A percentile compares a stretch with the other conserved stretches of the same genome.
phyloP scores from a whole-genome alignment of 2,797 vertebrate genomes.

The Prionace glauca region DNA sequence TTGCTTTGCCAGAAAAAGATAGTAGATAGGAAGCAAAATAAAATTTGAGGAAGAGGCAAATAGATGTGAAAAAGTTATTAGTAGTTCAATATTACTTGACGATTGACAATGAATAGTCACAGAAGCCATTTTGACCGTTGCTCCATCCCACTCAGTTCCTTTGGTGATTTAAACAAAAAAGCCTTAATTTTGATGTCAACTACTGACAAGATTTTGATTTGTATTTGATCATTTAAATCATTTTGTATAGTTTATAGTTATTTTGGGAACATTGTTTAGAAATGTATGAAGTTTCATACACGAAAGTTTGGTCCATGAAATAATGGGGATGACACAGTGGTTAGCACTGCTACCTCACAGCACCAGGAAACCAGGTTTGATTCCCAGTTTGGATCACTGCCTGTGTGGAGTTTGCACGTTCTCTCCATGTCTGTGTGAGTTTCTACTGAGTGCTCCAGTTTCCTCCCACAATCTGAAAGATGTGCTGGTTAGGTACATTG shows the following conservation, averaged over 20 bases:
- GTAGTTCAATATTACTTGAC: neutral
- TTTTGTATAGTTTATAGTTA: neutral
- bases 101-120: neutral
- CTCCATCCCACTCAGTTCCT: neutral
- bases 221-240: neutral
- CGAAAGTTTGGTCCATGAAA: too few species aligned
- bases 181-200: neutral
- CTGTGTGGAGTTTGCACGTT: too few species aligned
- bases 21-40: neutral
- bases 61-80: neutral
- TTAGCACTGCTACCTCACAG: too few species aligned
- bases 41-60: neutral
- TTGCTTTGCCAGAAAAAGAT: neutral
- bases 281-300: neutral
- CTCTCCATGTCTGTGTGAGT: too few species aligned
- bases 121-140: neutral
- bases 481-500: too few species aligned
- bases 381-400: too few species aligned
- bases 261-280: neutral
- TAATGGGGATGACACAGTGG: too few species aligned
- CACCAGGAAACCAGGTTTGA: too few species aligned
- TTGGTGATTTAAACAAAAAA: neutral
- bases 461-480: too few species aligned
- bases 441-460: too few species aligned
- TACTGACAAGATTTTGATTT: neutral